Evolutionary conservation across 53 echinoderm and acorn worm species (phyloP).

Genomic region (Luidia sarsii): DNA sequence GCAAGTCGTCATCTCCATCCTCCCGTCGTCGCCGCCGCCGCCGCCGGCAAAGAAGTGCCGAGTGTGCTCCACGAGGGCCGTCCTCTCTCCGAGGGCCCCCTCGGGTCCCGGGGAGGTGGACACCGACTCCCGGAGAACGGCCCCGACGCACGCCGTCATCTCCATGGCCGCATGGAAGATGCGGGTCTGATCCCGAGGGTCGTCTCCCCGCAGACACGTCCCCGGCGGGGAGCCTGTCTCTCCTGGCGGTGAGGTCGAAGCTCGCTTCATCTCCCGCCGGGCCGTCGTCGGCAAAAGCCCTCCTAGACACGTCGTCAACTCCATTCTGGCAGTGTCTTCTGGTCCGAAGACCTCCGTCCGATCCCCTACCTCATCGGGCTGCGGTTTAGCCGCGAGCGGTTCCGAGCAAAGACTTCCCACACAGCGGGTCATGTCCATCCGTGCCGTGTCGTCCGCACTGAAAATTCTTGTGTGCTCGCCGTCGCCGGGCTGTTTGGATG

Average conservation of each 20-base stretch:
- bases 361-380: not conserved
- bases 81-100: too few species aligned
- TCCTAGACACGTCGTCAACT: slow-evolving; percentile 49
- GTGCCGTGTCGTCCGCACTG: slow-evolving; percentile 47
- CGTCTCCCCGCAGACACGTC: not conserved
- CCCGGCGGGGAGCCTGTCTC: not conserved
- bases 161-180: slow-evolving; percentile 62
- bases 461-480: slow-evolving; percentile 33
- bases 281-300: not conserved
- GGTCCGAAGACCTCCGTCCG: slow-evolving; percentile 14
- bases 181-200: slow-evolving; percentile 46
- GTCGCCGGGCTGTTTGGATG: too few species aligned
- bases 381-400: not conserved
- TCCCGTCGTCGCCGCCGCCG: slow-evolving; percentile 54
- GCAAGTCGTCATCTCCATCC: slow-evolving; percentile 74
- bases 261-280: not conserved
- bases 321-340: slow-evolving; percentile 25
- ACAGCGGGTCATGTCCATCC: slow-evolving; percentile 57
- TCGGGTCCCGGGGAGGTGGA: too few species aligned
- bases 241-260: not conserved
- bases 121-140: too few species aligned
- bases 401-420: slow-evolving; percentile 3
- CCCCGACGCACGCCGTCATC: slow-evolving; percentile 42
- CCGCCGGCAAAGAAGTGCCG: slow-evolving; percentile 57
- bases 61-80: slow-evolving; percentile 50